Conservation (phyloP, 2,888 invertebrate genomes). For the Ichneumon xanthorius region DNA sequence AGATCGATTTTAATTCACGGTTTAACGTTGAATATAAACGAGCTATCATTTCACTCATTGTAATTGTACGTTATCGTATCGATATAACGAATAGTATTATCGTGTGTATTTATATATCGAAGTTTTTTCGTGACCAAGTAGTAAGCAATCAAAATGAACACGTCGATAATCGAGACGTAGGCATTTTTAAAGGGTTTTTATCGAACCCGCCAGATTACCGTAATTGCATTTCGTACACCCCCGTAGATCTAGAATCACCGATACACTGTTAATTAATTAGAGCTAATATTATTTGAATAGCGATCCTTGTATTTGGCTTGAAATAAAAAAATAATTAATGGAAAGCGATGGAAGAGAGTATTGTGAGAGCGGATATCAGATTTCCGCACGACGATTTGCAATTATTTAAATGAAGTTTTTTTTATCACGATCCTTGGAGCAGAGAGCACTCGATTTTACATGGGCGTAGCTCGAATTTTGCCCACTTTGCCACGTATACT, state of each 20-base stretch:
- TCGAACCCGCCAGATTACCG: constrained; percentile 17
- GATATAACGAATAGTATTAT: constrained; percentile 33
- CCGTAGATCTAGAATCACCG: constrained; percentile 29
- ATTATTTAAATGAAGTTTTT: not conserved
- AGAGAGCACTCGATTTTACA: not conserved
- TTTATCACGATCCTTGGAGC: not conserved
- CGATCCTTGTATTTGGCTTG: constrained; percentile 58
- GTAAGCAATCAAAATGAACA: constrained; percentile 54
- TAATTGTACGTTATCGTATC: constrained; percentile 24
- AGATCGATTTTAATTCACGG: constrained; percentile 35
- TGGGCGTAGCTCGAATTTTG: not conserved
- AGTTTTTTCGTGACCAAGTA: constrained; percentile 63
- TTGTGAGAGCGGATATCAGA: not conserved
- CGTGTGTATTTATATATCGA: constrained; percentile 52
- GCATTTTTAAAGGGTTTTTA: constrained; percentile 43
- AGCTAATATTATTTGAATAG: constrained; percentile 53
- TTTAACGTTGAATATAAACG: constrained; percentile 28
- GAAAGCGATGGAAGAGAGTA: not conserved
- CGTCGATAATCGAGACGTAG: constrained; percentile 3
- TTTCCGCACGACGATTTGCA: not conserved
- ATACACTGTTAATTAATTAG: constrained; percentile 40
- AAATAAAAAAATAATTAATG: constrained; percentile 32
- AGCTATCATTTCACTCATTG: constrained; percentile 23
- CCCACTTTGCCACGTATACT: not conserved
- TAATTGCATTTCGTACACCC: constrained; percentile 49